Base-by-base conservation (phyloP, 1,140 invertebrate species). In the Lepidotrigona ventralis region DNA sequence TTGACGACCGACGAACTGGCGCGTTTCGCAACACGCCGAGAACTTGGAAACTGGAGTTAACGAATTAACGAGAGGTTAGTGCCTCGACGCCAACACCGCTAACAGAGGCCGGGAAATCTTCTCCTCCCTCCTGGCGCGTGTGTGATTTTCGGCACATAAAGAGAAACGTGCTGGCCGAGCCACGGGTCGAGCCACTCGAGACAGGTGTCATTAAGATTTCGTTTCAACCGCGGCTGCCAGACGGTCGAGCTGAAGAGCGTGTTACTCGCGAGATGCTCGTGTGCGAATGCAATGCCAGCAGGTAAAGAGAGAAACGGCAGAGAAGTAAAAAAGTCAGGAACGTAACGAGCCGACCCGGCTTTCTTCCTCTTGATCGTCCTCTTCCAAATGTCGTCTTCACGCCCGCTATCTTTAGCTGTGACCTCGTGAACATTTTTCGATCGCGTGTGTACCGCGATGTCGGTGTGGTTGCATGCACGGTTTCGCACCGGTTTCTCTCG, bases 121-220 rank as follows among this genome's bases (percentile, higher is more conserved):
- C 54, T 76, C 46, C 23, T 12, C n/a, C 33, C 29, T 12, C 2
- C 1, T 21, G 53, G 46, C n/a, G 29, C 51, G 63, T 51, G 72
- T 60, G 71, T 71, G 74, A 87, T 87, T 87, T 87, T 87, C 85
- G 85, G 74, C 79, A 75, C 74, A 79, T 64, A 83, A 80, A 75
- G 86, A 54, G 85, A 72, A 74, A 82, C 76, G 64, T 46, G 39
- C 8, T 46, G 39, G 63, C 26, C 29, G 70, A 54, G 73, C 66
- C 60, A 39, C 46, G 19, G n/a, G n/a, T n/a, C n/a, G n/a, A n/a
- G 77, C 66, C 84, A 63, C 69, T 85, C 85, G 60, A 78, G 85
- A 90, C 83, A 89, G 81, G 88, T 89, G 89, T 88, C 86, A 86
- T 90, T 89, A 90, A 86, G 86, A 86, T 89, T 90, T 90, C 86